Evolutionary conservation across 2,888 invertebrate species (phyloP).

Genomic region (Andricus quercusramuli): DNA sequence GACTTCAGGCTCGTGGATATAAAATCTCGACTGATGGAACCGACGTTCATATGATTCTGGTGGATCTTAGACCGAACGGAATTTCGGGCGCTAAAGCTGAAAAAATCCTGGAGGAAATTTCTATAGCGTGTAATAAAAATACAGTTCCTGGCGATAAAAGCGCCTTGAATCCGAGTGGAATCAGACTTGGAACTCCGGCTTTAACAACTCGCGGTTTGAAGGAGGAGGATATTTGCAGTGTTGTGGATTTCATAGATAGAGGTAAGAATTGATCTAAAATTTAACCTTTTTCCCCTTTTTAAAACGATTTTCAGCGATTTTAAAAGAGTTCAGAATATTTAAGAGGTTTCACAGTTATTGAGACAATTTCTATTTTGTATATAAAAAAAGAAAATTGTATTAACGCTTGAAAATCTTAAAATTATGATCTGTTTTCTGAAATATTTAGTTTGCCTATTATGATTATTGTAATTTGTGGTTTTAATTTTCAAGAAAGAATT

Average conservation of each 20-base stretch:
- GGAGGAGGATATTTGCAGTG: constrained; percentile 90
- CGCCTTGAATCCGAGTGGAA: constrained; percentile 96
- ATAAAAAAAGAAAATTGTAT: no score
- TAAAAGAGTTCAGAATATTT: no score
- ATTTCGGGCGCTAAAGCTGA: constrained; percentile 94
- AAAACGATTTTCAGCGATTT: no score
- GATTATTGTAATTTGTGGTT: no score
- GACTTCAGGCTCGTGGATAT: constrained; percentile 87
- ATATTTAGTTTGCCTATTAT: no score
- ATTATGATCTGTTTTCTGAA: no score
- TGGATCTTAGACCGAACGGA: constrained; percentile 89
- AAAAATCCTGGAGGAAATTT: constrained; percentile 91
- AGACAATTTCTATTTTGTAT: constrained; percentile 1
- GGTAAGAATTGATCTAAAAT: constrained; percentile 77
- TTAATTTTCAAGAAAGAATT: no score
- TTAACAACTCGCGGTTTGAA: constrained; percentile 95
- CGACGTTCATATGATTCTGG: constrained; percentile 94
- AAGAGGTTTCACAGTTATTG: neutral
- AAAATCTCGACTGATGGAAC: constrained; percentile 93
- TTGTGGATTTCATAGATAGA: constrained; percentile 91
- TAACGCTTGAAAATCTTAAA: no score
- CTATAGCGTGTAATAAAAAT: constrained; percentile 98
- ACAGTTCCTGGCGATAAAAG: constrained; percentile 98
- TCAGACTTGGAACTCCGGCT: constrained; percentile 96
- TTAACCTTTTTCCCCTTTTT: neutral